Percentiles rank a stretch among this genome's conserved stretches.
phyloP scores from a whole-genome alignment of 1,140 invertebrate species.

The Drosophila tani region DNA sequence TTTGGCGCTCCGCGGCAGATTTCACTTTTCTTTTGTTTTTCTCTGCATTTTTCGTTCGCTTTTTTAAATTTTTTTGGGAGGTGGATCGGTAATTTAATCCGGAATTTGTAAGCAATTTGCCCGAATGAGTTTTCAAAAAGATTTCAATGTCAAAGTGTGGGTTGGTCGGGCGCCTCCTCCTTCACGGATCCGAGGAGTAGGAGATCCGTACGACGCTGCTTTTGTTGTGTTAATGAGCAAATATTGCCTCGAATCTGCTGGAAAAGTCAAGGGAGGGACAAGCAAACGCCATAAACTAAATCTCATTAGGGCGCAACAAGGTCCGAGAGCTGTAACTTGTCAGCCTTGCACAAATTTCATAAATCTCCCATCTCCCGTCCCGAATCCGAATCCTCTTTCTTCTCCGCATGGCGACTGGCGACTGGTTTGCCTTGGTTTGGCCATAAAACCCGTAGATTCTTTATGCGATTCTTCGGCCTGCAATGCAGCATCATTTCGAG shows the following conservation, averaged over 20 bases:
- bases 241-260: conserved; percentile 5
- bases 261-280: not conserved
- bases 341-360: conserved; percentile 54
- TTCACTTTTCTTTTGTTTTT: conserved; percentile 70
- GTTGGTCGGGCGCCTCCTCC: conserved; percentile 18
- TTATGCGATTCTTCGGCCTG: conserved; percentile 10
- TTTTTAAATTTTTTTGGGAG: conserved; percentile 9
- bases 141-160: conserved; percentile 72
- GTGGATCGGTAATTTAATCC: conserved; percentile 42
- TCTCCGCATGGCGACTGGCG: conserved; percentile 10
- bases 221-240: conserved; percentile 29
- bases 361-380: conserved; percentile 23
- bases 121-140: conserved; percentile 46
- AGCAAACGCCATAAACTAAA: conserved; percentile 33
- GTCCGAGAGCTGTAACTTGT: conserved; percentile 41
- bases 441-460: conserved; percentile 61
- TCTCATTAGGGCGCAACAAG: conserved; percentile 41
- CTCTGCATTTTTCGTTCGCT: conserved; percentile 34
- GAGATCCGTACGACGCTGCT: not conserved
- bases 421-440: conserved; percentile 69
- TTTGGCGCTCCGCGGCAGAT: conserved; percentile 24
- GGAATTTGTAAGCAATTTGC: conserved; percentile 44
- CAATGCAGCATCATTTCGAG: conserved; percentile 11
- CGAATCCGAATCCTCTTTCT: conserved; percentile 22
- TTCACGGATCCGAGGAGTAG: conserved; percentile 5